phyloP scores from a whole-genome alignment of 2,888 invertebrate species.

The Dyspetes luteomarginatus region DNA sequence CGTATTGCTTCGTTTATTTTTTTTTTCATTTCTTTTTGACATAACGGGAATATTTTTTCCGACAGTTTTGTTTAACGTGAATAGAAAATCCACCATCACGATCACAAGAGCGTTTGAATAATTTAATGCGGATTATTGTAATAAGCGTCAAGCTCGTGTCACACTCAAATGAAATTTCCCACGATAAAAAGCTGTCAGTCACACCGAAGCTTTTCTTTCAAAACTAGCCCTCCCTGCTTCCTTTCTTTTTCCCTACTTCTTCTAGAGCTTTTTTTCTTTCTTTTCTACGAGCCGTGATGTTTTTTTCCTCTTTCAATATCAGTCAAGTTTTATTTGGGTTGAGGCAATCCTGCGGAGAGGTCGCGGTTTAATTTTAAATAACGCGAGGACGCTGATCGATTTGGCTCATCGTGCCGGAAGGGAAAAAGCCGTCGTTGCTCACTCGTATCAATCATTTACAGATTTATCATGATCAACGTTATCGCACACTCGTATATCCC shows the following conservation, averaged over 20 bases:
- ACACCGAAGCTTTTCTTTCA: conserved; percentile 11
- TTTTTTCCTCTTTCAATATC: not conserved
- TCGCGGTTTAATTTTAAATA: conserved; percentile 38
- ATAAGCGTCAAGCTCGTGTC: conserved; percentile 7
- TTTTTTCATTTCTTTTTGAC: not conserved
- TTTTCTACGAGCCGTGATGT: not conserved
- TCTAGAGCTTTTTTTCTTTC: conserved; percentile 12
- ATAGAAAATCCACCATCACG: not conserved
- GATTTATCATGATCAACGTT: conserved; percentile 8
- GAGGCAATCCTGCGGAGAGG: conserved; percentile 7
- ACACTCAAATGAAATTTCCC: not conserved
- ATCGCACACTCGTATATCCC: not conserved
- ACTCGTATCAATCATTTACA: conserved; percentile 43
- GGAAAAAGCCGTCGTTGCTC: not conserved
- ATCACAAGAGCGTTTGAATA: conserved; percentile 1
- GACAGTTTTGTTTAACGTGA: conserved; percentile 5
- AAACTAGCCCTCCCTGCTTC: not conserved
- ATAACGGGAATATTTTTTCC: not conserved
- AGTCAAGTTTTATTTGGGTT: not conserved
- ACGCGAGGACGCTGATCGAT: conserved; percentile 45
- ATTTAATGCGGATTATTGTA: conserved; percentile 19
- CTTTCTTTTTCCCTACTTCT: not conserved
- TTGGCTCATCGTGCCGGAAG: not conserved
- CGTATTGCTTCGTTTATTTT: too few species aligned
- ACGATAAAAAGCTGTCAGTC: conserved; percentile 26